These are phyloP conservation scores for Antitype chi DNA, from an alignment of 2,888 invertebrate genomes.

Conservation along the genomic window DNA sequence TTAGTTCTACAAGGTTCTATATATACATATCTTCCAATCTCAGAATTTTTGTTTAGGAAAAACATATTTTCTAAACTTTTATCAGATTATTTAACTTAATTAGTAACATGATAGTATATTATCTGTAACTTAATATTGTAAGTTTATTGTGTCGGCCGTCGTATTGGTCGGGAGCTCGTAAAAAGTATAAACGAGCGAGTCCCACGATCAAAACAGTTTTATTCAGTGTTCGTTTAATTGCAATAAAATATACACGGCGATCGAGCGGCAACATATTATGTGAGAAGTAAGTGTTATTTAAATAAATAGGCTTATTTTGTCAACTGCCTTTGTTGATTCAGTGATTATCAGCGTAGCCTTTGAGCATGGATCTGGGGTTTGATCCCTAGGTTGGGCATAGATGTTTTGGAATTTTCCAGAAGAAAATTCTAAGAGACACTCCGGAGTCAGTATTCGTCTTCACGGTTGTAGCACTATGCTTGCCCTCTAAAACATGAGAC, in stretches of 20 bases:
- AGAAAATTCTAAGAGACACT: not conserved
- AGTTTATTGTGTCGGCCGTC: conserved; percentile 20
- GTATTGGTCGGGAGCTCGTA: conserved; percentile 44
- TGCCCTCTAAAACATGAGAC: no score
- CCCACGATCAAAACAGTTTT: conserved; percentile 53
- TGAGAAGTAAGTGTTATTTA: conserved; percentile 25
- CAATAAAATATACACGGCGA: conserved; percentile 36
- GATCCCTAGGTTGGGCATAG: not conserved
- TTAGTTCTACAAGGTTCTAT: not conserved
- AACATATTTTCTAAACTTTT: not conserved
- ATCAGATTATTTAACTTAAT: conserved; percentile 41
- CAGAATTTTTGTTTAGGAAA: not conserved
- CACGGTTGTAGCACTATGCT: not conserved
- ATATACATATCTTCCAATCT: conserved; percentile 6
- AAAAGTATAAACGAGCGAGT: conserved; percentile 46
- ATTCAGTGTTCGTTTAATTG: conserved; percentile 54
- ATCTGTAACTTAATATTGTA: conserved; percentile 29
- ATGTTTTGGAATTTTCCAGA: not conserved
- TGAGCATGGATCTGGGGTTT: not conserved
- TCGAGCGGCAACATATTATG: not conserved
- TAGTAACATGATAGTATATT: conserved; percentile 41
- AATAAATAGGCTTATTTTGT: conserved; percentile 8
- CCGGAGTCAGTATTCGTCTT: not conserved
- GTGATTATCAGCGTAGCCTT: no score
- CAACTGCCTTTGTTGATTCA: not conserved